These are phyloP conservation scores for Zingel zingel DNA, from an alignment of 2,113 vertebrate species.

Conservation along the genomic window DNA sequence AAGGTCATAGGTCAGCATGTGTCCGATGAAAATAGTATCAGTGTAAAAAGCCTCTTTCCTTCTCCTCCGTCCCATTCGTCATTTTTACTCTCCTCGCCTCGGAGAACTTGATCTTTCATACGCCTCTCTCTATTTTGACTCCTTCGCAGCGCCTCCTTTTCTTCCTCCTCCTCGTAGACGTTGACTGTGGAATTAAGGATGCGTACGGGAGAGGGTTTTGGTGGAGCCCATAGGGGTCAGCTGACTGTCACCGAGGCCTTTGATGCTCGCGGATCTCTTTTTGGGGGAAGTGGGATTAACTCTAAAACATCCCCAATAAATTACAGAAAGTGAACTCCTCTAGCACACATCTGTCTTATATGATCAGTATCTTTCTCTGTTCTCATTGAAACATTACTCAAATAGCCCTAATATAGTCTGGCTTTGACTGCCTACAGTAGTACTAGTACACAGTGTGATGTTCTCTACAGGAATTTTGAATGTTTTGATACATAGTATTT, in stretches of 20 bases:
- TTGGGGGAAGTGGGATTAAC: constrained; percentile 24
- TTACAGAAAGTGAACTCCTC: constrained; percentile 73
- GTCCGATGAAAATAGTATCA: constrained; percentile 1
- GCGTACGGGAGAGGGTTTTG: constrained; percentile 71
- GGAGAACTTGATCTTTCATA: constrained; percentile 51
- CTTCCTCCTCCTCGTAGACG: constrained; percentile 47
- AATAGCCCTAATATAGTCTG: neutral
- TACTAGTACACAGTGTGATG: too few relatives aligned
- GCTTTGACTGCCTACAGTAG: neutral
- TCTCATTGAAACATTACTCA: neutral
- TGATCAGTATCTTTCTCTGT: constrained; percentile 45
- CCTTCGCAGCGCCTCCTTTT: constrained; percentile 12
- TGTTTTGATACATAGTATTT: too few relatives aligned
- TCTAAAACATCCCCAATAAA: constrained; percentile 56
- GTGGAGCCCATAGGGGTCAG: constrained; percentile 84
- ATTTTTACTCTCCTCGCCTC: neutral
- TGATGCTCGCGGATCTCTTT: constrained; percentile 70
- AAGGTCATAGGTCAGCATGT: constrained; percentile 61
- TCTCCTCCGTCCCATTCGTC: neutral
- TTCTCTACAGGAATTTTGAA: too few relatives aligned
- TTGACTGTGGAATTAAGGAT: constrained; percentile 74
- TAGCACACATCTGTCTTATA: constrained; percentile 47
- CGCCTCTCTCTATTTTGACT: constrained; percentile 20
- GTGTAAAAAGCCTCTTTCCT: neutral
- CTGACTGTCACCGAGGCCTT: constrained; percentile 81